Evolutionary conservation across 2,888 invertebrate species (phyloP).

Genomic region (Rhamphomyia laevipes): DNA sequence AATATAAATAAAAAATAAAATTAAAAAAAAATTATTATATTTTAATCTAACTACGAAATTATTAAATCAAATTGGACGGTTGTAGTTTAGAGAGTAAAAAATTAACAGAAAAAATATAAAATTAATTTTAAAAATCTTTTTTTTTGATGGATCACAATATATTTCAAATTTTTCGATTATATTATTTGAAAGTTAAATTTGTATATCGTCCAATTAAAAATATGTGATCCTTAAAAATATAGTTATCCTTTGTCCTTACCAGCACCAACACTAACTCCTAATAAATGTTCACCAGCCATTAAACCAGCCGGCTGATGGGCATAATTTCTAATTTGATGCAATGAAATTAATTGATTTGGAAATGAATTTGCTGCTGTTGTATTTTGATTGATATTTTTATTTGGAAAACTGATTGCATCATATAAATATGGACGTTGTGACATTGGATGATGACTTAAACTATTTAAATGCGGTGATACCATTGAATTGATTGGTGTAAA

Average conservation of each 20-base stretch:
- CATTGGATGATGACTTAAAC: slow-evolving; percentile 54
- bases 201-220: too few species aligned
- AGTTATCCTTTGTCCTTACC: slow-evolving; percentile 37
- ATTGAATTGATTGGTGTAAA: slow-evolving; percentile 90
- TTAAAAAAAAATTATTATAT: too few species aligned
- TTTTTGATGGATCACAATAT: too few species aligned
- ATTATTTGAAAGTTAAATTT: too few species aligned
- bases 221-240: slow-evolving; percentile 26
- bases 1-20: too few species aligned
- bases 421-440: slow-evolving; percentile 77
- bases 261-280: slow-evolving; percentile 39
- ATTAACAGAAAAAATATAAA: too few species aligned
- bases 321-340: slow-evolving; percentile 94
- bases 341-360: slow-evolving; percentile 86
- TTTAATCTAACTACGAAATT: too few species aligned
- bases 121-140: too few species aligned
- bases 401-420: slow-evolving; percentile 84
- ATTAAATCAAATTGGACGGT: too few species aligned
- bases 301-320: slow-evolving; percentile 76
- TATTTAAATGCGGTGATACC: slow-evolving; percentile 63
- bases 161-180: too few species aligned
- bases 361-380: slow-evolving; percentile 52
- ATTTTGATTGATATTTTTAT: slow-evolving; percentile 52
- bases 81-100: too few species aligned
- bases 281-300: slow-evolving; percentile 56